These are phyloP conservation scores for Nycticebus coucang DNA, from an alignment of 2,113 vertebrate species.

Conservation along the genomic window DNA sequence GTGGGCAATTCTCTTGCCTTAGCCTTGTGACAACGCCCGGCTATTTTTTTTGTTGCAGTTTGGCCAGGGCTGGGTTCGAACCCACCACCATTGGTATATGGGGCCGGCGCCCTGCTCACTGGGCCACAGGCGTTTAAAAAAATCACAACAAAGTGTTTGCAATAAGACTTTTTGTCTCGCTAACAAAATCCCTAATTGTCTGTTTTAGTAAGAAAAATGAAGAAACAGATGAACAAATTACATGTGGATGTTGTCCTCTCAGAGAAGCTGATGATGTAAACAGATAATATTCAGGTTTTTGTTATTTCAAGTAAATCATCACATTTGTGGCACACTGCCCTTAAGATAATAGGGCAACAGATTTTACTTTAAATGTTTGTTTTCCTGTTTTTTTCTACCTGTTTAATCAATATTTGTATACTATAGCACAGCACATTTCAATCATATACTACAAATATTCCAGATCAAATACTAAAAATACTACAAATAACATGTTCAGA, in stretches of 20 bases:
- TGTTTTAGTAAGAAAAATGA: constrained; percentile 1
- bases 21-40: too few relatives aligned
- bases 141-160: background rate
- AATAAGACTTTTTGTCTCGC: background rate
- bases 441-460: background rate
- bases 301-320: constrained; percentile 16
- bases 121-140: background rate
- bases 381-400: background rate
- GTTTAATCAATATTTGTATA: background rate
- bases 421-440: background rate
- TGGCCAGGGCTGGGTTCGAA: too few relatives aligned
- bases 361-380: constrained; percentile 11
- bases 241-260: background rate
- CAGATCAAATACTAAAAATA: background rate
- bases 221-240: background rate
- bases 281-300: background rate
- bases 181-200: constrained; percentile 1
- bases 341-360: background rate
- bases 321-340: background rate
- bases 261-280: background rate
- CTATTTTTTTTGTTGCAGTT: too few relatives aligned
- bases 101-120: too few relatives aligned
- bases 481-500: background rate
- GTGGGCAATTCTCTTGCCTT: too few relatives aligned
- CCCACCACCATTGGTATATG: too few relatives aligned